A percentile compares a stretch with the other conserved stretches of the same genome.
Conservation (phyloP, 2,113 vertebrate species). For the Cathartes aura region DNA sequence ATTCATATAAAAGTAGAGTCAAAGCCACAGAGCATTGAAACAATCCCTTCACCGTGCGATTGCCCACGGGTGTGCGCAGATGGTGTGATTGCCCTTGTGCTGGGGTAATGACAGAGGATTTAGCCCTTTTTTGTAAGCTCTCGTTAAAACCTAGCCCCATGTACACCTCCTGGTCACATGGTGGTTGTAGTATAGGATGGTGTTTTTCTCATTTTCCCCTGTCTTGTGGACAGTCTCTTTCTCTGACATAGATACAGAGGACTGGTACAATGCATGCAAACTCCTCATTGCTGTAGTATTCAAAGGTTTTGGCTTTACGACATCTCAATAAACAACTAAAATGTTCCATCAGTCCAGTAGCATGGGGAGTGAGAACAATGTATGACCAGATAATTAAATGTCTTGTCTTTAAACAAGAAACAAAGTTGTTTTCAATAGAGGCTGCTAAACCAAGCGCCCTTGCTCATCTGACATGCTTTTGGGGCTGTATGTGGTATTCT, state of each 20-base stretch:
- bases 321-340: neutral
- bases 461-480: neutral
- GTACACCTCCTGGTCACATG: neutral
- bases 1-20: neutral
- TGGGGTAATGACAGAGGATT: neutral
- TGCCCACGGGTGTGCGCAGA: neutral
- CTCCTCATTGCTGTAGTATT: neutral
- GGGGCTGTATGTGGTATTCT: neutral
- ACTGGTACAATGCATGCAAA: neutral
- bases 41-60: neutral
- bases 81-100: neutral
- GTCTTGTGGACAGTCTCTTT: neutral
- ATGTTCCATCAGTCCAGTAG: neutral
- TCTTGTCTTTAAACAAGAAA: neutral
- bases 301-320: neutral
- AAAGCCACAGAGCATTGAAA: neutral
- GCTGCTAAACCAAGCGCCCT: neutral
- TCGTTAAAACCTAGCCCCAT: neutral
- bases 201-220: neutral
- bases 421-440: neutral
- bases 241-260: neutral
- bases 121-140: neutral
- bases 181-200: neutral
- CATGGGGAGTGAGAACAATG: slow-evolving; percentile 22
- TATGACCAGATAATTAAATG: neutral